Evolutionary conservation across 1,140 invertebrate species (phyloP), one percentile per base, ranked within the genome.

Genomic region (Penaeus indicus): DNA sequence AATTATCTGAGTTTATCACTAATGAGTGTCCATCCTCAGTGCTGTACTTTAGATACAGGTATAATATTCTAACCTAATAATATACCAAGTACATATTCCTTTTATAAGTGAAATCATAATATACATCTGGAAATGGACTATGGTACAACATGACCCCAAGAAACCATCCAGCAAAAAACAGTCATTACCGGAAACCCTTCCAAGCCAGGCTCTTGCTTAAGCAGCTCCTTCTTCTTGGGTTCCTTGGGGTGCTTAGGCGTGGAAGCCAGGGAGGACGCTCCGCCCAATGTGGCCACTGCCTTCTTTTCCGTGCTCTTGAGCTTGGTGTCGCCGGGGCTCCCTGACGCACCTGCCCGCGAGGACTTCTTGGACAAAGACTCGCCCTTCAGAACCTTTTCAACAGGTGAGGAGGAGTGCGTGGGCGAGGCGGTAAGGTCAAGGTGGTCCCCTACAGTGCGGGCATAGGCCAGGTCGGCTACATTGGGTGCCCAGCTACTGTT

Each of bases 381-480:
- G 8, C 19, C 54, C 32, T 88, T 88, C 2, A 77, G 25, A 16
- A 38, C 25, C 67, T 82, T 86, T 11, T 89, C 88, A 27, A 47
- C 42, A 19, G 82, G 64, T 21, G 86, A 72, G 10, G 90, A 89
- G 38, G 86, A 25, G 32, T 47, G 67, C 19, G 78, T 62, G 25
- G 86, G 81, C 21, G 90, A 85, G 21, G 77, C 11, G 38, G 72
- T 67, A 4, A 85, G 16, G 61, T 91, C 86, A 10, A 88, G 62
- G 42, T 88, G 90, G 67, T 89, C 87, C 60, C 89, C 86, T 38
- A 89, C 90, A 47, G 95, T 96, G 90, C 96, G 94, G 21, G 96
- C 96, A 90, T 96, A 96, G 0, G 96, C 97, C 82, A 97, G 93
- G 92, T 97, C 96, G 38, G 96, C 94, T 82, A 97, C 97, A 93